A percentile compares a stretch with the other conserved stretches of the same genome.
Evolutionary conservation across 2,113 vertebrate species (phyloP).

Genomic region (Silurus asotus): DNA sequence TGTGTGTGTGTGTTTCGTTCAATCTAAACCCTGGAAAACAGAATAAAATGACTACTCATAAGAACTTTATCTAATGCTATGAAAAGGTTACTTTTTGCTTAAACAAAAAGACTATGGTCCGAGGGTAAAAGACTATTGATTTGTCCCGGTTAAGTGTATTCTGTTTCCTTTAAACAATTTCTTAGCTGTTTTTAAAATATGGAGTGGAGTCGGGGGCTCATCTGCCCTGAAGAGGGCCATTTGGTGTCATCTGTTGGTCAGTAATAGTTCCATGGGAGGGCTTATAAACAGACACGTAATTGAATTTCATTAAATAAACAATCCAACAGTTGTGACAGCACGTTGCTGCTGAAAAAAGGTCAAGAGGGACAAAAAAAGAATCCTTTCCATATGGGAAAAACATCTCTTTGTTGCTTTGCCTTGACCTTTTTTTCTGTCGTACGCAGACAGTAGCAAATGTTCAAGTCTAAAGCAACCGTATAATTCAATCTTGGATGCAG

Average conservation of each 20-base stretch:
- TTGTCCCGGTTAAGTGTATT: not conserved
- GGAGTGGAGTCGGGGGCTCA: not conserved
- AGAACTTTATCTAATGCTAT: not conserved
- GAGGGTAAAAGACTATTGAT: not conserved
- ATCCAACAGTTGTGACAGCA: not conserved
- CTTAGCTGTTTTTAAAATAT: not conserved
- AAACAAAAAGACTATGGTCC: not conserved
- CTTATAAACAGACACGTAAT: not conserved
- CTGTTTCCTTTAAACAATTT: not conserved
- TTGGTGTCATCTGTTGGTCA: not conserved
- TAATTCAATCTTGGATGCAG: conserved; percentile 9
- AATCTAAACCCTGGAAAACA: not conserved
- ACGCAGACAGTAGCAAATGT: conserved; percentile 17
- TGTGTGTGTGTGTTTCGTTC: not conserved
- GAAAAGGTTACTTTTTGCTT: not conserved
- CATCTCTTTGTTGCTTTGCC: not conserved
- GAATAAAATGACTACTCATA: not conserved
- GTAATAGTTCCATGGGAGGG: not conserved
- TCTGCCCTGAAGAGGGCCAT: not conserved
- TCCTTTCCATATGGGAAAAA: not conserved
- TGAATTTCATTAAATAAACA: not conserved
- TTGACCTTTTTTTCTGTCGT: not conserved
- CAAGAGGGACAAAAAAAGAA: not conserved
- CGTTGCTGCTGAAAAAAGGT: not conserved
- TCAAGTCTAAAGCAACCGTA: not conserved